Evolutionary conservation across 37 sponge, comb jelly and placozoan genomes (phyloP).

Genomic region (Axinella damicornis): DNA sequence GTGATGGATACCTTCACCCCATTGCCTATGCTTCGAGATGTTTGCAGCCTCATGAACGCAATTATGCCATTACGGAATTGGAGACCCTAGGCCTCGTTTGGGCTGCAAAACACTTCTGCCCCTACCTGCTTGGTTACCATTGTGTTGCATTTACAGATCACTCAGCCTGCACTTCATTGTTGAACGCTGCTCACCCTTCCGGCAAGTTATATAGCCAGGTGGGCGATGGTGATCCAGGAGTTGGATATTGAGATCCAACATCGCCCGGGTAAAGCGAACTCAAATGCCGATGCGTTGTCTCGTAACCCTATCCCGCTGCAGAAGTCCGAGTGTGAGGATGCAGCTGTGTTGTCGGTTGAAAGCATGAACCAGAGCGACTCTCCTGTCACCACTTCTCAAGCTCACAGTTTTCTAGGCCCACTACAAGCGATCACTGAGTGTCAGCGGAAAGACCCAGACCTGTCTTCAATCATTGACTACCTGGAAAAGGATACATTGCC

Average conservation of each 20-base stretch:
- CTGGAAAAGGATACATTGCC: too few species aligned
- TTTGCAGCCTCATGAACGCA: conserved; percentile 23
- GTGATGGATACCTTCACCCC: conserved; percentile 28
- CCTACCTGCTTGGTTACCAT: conserved; percentile 31
- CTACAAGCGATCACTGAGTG: too few species aligned
- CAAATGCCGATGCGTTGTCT: conserved; percentile 10
- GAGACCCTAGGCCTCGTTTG: conserved; percentile 46
- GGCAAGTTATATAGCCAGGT: conserved; percentile 14
- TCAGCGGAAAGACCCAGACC: too few species aligned
- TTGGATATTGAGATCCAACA: not conserved
- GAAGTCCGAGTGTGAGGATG: too few species aligned
- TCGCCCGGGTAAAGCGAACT: not conserved
- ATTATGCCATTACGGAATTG: conserved; percentile 62
- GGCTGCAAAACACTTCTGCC: conserved; percentile 28
- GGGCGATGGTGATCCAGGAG: conserved; percentile 11
- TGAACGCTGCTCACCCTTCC: conserved; percentile 13
- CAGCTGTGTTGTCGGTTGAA: too few species aligned
- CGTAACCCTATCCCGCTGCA: not conserved
- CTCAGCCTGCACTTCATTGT: not conserved
- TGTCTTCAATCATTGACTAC: too few species aligned
- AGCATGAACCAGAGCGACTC: too few species aligned
- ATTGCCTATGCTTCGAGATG: conserved; percentile 55
- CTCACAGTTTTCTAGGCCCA: too few species aligned
- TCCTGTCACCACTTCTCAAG: too few species aligned
- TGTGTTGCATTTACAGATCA: conserved; percentile 53